A percentile compares a stretch with the other conserved stretches of the same genome.
phyloP scores from a whole-genome alignment of 2,888 invertebrate genomes.

The Poecilus cupreus region DNA sequence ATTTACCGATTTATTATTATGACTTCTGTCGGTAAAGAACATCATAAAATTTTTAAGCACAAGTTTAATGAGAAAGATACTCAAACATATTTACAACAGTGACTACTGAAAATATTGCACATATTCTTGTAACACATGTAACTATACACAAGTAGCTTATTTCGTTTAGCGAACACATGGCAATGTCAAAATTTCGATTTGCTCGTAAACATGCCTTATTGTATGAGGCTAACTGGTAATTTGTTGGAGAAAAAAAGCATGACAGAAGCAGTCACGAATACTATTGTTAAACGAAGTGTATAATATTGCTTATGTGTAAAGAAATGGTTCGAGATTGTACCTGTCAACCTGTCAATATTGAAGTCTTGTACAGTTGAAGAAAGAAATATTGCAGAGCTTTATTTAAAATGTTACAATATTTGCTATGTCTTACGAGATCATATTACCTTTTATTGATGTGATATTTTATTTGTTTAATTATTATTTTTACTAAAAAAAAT shows the following conservation, averaged over 20 bases:
- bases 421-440: neutral
- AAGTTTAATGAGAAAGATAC: no score
- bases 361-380: neutral
- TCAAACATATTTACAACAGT: neutral
- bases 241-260: neutral
- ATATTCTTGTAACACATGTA: constrained; percentile 15
- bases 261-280: constrained; percentile 7
- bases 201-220: neutral
- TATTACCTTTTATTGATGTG: neutral
- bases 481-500: neutral
- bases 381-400: neutral
- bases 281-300: neutral
- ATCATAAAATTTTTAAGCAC: no score
- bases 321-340: constrained; percentile 7
- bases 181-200: neutral
- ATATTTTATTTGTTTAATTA: neutral
- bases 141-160: constrained; percentile 3
- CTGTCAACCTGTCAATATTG: constrained; percentile 18
- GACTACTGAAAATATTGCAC: neutral
- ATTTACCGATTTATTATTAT: no score
- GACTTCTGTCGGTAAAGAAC: no score
- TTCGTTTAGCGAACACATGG: neutral
- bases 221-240: neutral
- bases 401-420: neutral
- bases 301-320: constrained; percentile 1